phyloP scores from a whole-genome alignment of 2,888 invertebrate genomes.

The Torymus aiolomorphi region DNA sequence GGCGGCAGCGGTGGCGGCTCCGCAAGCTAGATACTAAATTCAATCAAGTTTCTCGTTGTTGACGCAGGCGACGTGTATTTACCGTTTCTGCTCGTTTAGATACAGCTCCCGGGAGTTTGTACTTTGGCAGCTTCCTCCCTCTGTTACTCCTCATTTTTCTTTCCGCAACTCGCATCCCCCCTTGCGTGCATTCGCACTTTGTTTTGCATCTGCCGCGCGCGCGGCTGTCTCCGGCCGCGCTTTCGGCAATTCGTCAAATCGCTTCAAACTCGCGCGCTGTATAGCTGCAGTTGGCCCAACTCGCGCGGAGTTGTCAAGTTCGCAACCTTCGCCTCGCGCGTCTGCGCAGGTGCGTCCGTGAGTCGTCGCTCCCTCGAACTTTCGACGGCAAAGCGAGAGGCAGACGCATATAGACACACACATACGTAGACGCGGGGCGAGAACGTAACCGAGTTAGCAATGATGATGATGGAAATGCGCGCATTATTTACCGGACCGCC shows the following conservation, averaged over 20 bases:
- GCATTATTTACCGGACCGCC: constrained; percentile 68
- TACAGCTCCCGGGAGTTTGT: constrained; percentile 4
- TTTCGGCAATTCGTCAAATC: constrained; percentile 62
- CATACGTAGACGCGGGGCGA: too few species aligned
- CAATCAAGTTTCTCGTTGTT: constrained; percentile 60
- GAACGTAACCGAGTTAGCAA: constrained; percentile 52
- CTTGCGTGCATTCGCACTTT: constrained; percentile 22
- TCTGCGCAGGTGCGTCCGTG: not conserved
- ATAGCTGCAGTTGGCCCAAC: constrained; percentile 57
- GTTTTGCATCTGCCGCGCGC: constrained; percentile 26
- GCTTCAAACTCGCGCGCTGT: constrained; percentile 22
- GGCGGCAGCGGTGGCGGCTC: not conserved
- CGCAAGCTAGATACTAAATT: constrained; percentile 38
- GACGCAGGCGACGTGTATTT: constrained; percentile 58
- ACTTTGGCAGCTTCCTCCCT: not conserved
- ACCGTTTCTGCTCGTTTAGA: constrained; percentile 56
- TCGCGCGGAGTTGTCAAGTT: constrained; percentile 47
- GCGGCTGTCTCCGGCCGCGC: not conserved
- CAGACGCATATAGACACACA: not conserved
- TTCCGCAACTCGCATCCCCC: constrained; percentile 9
- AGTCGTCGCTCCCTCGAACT: too few species aligned
- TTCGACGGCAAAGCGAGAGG: not conserved
- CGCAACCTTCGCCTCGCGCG: not conserved
- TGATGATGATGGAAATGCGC: constrained; percentile 67
- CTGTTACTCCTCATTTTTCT: constrained; percentile 1